Conservation (phyloP, 35 echinoderm and acorn worm species). For the Ophioderma brevispina region DNA sequence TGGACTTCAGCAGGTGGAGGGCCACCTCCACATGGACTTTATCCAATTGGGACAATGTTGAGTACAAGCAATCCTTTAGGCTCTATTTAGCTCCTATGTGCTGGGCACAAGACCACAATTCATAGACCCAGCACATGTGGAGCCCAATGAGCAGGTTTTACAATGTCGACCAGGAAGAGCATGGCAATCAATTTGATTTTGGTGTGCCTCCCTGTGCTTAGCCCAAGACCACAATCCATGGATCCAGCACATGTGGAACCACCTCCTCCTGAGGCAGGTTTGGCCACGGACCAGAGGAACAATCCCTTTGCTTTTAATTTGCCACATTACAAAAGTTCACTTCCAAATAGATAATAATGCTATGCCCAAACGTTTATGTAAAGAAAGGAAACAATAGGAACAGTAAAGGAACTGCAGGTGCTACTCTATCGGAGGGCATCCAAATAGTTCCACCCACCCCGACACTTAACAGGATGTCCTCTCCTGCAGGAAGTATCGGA, state of each 20-base stretch:
- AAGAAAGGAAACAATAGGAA: conserved; percentile 82
- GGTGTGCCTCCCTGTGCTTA: no score
- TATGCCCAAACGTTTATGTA: conserved; percentile 90
- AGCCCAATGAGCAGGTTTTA: no score
- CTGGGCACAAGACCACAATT: conserved; percentile 54
- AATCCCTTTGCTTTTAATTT: conserved; percentile 69
- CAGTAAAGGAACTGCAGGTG: conserved; percentile 90
- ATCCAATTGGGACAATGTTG: no score
- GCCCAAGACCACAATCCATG: no score
- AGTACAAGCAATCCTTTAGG: no score
- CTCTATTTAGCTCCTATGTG: no score
- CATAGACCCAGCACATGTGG: conserved; percentile 41
- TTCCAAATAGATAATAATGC: conserved; percentile 89
- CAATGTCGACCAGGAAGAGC: no score
- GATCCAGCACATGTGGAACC: no score
- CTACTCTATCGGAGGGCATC: conserved; percentile 87
- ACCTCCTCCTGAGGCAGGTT: conserved; percentile 20
- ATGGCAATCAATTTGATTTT: no score
- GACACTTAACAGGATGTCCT: conserved; percentile 65
- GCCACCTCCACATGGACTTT: no score
- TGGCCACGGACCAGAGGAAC: not conserved
- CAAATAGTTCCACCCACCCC: conserved; percentile 70
- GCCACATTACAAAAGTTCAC: conserved; percentile 63
- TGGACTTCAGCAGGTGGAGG: no score
- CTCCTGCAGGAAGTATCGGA: conserved; percentile 64